Conservation (phyloP, 2,797 vertebrate genomes). For the Enteromius treurensis region DNA sequence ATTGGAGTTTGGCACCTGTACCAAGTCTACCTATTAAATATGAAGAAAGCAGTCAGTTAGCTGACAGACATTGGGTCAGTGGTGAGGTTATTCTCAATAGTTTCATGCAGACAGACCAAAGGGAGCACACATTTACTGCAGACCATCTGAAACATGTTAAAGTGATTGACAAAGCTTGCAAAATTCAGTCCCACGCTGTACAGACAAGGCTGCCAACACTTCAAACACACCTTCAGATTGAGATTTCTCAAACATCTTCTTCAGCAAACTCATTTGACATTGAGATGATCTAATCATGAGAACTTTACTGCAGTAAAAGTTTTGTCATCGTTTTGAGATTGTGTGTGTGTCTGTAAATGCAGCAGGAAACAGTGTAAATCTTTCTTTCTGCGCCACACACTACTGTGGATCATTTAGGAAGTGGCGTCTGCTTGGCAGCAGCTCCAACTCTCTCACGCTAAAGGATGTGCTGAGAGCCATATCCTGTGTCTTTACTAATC, state of each 20-base stretch:
- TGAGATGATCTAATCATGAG: conserved; percentile 2
- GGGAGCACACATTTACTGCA: conserved; percentile 22
- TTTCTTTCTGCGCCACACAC: conserved; percentile 27
- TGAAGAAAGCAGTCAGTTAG: not conserved
- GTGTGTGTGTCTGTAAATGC: not conserved
- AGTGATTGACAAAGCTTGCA: conserved; percentile 62
- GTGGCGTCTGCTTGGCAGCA: conserved; percentile 51
- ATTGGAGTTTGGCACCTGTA: not conserved
- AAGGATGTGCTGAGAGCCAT: conserved; percentile 59
- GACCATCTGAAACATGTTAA: conserved; percentile 62
- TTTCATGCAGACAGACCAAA: conserved; percentile 12
- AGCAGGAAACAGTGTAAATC: conserved; percentile 28
- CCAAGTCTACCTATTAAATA: not conserved
- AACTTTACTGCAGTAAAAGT: not conserved
- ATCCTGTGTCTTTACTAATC: conserved; percentile 62
- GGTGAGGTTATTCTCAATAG: not conserved
- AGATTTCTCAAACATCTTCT: conserved; percentile 12
- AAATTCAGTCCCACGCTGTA: conserved; percentile 49
- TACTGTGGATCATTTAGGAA: conserved; percentile 52
- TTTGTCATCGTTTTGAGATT: not conserved
- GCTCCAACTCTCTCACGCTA: conserved; percentile 53
- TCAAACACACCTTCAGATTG: conserved; percentile 1
- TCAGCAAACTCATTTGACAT: not conserved
- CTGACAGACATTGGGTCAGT: not conserved
- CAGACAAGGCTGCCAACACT: conserved; percentile 19